These are phyloP conservation scores for Nothoprocta pentlandii DNA, from an alignment of 2,113 vertebrate species.

Conservation along the genomic window DNA sequence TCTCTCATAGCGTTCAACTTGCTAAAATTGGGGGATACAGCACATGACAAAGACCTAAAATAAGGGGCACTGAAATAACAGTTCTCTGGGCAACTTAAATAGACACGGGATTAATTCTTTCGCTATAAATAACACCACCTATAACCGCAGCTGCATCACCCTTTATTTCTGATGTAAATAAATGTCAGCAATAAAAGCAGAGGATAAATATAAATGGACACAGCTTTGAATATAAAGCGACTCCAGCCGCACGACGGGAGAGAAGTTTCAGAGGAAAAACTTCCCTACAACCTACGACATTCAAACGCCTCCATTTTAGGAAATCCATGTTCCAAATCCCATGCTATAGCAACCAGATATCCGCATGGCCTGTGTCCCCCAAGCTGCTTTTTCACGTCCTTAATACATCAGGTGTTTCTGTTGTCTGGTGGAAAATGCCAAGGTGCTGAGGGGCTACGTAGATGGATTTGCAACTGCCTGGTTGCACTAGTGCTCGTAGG, in stretches of 20 bases:
- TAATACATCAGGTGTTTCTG: neutral
- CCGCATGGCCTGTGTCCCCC: neutral
- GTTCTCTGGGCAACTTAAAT: conserved; percentile 26
- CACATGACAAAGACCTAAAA: conserved; percentile 50
- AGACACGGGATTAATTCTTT: conserved; percentile 39
- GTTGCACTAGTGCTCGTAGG: neutral
- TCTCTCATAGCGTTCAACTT: neutral
- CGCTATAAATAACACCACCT: conserved; percentile 45
- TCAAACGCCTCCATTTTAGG: neutral
- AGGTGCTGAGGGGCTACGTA: neutral
- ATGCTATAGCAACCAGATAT: neutral
- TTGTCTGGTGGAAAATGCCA: neutral
- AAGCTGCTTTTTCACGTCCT: neutral
- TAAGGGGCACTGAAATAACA: conserved; percentile 15
- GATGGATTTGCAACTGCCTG: neutral
- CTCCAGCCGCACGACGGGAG: neutral
- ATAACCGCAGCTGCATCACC: conserved; percentile 32
- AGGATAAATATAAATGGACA: neutral
- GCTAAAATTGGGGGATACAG: conserved; percentile 4
- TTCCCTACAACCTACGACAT: neutral
- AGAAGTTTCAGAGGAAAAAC: neutral
- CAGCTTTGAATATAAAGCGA: neutral
- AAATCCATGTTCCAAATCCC: neutral
- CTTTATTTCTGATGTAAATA: conserved; percentile 60
- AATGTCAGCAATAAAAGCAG: neutral